Base-by-base conservation (phyloP, 37 sponge, comb jelly and placozoan genomes). In the Bolinopsis microptera region DNA sequence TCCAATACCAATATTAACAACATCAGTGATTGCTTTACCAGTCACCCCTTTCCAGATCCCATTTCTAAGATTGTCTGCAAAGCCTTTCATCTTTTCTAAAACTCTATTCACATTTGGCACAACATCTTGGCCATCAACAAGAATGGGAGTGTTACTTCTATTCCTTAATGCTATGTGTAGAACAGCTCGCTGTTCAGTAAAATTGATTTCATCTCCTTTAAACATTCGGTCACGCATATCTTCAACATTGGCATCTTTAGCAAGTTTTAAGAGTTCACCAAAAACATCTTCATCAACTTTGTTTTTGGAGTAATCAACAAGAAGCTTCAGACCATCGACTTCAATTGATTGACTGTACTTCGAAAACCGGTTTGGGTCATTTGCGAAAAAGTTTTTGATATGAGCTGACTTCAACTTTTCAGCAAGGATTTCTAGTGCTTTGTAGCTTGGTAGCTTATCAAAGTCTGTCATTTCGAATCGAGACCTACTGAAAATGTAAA, bases 1-100 rank as follows among this genome's bases (percentile, higher is more conserved):
- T 35, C 99, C 99, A 93, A 99, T 99, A 2, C 99, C 99, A 93
- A 99, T 99, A 69, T 99, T 99, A 76, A 99, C 97, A 21, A 99
- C 97, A 94, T 99, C 99, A 69, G 99, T 97, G 69, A 99, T 99
- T n/a, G 94, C 69, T 68, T 96, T 93, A 5, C 99, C 99, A 80
- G 95, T 92, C 69, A 94, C 68, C 95, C 97, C 99, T 95, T 96
- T 99, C 99, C 99, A 99, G 36, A 92, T 94, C 37, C 99, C 99
- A 93, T 95, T 96, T 23, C 99, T 94, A 13, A 99, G 95, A 86
- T 93, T 95, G 93, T 97, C 95, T 39, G 95, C 95, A 93, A 99
- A 99, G 16, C 22, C 94, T 40, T 93, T 94, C 99, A 99, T 97
- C 69, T 97, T 95, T 24, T 93, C 95, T 93, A 99, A 69, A 0